Percentiles rank a stretch among this genome's conserved stretches.
These are phyloP conservation scores for Rotaria macrura DNA, from an alignment of 2,888 invertebrate species.

Conservation along the genomic window DNA sequence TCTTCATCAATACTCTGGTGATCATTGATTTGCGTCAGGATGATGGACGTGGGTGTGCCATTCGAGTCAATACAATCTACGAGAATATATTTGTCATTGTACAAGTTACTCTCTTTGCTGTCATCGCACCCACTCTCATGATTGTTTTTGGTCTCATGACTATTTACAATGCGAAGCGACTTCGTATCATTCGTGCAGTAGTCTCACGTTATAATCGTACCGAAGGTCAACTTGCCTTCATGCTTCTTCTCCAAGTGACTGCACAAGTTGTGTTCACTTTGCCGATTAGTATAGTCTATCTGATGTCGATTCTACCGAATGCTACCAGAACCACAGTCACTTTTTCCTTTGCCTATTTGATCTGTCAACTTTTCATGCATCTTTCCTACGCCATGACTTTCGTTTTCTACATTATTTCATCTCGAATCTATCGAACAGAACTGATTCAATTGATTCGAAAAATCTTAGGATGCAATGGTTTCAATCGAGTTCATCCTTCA, in stretches of 20 bases:
- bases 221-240: background rate
- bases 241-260: background rate
- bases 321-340: background rate
- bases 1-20: too few species aligned
- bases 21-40: too few species aligned
- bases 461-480: background rate
- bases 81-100: too few species aligned
- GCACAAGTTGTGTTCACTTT: background rate
- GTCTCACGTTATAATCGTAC: background rate
- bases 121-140: background rate
- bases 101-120: too few species aligned
- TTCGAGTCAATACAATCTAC: too few species aligned
- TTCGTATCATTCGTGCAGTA: background rate
- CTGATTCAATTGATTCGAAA: background rate
- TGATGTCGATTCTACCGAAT: background rate
- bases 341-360: background rate
- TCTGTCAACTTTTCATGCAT: background rate
- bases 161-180: background rate
- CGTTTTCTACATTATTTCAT: background rate
- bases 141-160: background rate
- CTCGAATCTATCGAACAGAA: background rate
- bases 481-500: background rate
- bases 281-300: background rate
- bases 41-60: too few species aligned
- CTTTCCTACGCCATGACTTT: background rate